Conservation (phyloP, 2,888 invertebrate genomes). For the Mactromeris polynyma region DNA sequence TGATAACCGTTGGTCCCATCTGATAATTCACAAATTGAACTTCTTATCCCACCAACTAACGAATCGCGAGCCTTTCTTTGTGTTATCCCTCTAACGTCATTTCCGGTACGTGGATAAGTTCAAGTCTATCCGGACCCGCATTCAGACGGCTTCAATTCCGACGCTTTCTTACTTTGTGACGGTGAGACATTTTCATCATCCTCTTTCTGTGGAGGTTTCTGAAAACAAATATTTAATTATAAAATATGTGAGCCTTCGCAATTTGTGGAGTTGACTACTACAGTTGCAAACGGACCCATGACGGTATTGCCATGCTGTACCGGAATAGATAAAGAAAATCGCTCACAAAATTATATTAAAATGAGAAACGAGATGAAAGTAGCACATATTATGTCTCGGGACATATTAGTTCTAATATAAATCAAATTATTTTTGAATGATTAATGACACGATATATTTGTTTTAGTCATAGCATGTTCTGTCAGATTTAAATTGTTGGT, state of each 20-base stretch:
- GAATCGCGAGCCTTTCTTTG: background rate
- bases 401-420: slow-evolving; percentile 42
- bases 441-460: slow-evolving; percentile 56
- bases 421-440: slow-evolving; percentile 46
- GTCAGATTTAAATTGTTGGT: slow-evolving; percentile 59
- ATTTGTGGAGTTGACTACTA: background rate
- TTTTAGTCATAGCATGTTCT: slow-evolving; percentile 42
- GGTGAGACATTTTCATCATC: slow-evolving; percentile 72
- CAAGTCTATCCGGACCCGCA: slow-evolving; percentile 30
- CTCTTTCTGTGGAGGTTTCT: slow-evolving; percentile 62
- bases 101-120: slow-evolving; percentile 21
- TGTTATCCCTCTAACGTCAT: background rate
- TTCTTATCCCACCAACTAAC: background rate
- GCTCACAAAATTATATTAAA: slow-evolving; percentile 21
- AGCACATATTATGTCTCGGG: slow-evolving; percentile 38
- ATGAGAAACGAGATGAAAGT: slow-evolving; percentile 36
- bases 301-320: background rate
- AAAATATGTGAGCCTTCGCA: background rate
- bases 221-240: slow-evolving; percentile 46
- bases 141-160: slow-evolving; percentile 88
- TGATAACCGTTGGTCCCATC: slow-evolving; percentile 5
- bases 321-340: background rate
- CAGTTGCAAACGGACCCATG: background rate
- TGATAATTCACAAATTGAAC: slow-evolving; percentile 3
- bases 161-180: slow-evolving; percentile 88